phyloP scores from a whole-genome alignment of 2,888 invertebrate genomes.

The Theodoxus fluviatilis region DNA sequence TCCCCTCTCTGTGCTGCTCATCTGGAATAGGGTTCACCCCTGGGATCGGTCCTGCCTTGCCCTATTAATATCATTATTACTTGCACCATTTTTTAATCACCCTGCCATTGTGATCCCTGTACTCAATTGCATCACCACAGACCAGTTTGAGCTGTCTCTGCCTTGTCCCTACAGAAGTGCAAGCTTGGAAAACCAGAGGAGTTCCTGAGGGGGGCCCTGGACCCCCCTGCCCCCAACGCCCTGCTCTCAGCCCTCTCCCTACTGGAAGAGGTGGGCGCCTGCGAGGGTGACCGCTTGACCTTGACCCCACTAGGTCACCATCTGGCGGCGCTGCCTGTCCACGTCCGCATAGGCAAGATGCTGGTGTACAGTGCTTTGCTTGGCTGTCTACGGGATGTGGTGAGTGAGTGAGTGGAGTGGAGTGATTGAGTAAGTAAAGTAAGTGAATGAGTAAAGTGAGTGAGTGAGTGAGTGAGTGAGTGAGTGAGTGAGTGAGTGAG shows the following conservation, averaged over 20 bases:
- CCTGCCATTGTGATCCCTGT: no score
- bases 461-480: not conserved
- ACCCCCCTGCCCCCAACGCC: conserved; percentile 51
- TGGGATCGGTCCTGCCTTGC: no score
- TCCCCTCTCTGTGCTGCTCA: no score
- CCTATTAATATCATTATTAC: no score
- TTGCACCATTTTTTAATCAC: no score
- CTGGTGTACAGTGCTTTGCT: conserved; percentile 58
- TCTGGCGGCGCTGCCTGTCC: conserved; percentile 58
- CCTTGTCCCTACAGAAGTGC: conserved; percentile 60
- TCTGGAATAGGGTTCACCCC: no score
- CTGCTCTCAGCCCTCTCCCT: conserved; percentile 55
- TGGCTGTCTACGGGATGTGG: conserved; percentile 60
- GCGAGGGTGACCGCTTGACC: conserved; percentile 41
- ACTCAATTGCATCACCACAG: no score
- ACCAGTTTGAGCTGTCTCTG: no score
- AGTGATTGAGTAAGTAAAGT: not conserved
- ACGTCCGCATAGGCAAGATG: conserved; percentile 64
- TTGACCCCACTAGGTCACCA: conserved; percentile 63
- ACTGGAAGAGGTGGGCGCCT: conserved; percentile 59
- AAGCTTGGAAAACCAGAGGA: conserved; percentile 55
- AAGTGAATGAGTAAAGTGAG: not conserved
- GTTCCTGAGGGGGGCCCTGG: conserved; percentile 55
- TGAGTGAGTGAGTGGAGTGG: conserved; percentile 37
- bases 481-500: not conserved